phyloP scores from a whole-genome alignment of 1,140 invertebrate species.

The Oncopodura yosiiana region DNA sequence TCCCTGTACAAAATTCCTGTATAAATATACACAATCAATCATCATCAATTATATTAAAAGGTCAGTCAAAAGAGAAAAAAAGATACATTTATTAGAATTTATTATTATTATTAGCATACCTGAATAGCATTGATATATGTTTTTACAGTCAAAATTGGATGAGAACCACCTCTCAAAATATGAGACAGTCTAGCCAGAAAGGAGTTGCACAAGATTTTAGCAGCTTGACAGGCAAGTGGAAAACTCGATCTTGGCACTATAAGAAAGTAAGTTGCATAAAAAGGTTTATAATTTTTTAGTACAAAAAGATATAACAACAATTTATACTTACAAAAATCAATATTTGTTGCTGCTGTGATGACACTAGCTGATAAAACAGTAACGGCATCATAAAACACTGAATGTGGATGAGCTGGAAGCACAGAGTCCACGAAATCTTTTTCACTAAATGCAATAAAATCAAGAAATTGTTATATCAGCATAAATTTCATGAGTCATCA shows the following conservation, averaged over 20 bases:
- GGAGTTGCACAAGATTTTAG: constrained; percentile 28
- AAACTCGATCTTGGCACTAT: constrained; percentile 31
- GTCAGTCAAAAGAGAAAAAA: too few species aligned
- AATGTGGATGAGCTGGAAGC: constrained; percentile 14
- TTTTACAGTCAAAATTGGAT: constrained; percentile 31
- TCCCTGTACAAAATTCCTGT: constrained; percentile 33
- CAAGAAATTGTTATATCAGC: background rate
- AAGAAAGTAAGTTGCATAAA: constrained; percentile 4
- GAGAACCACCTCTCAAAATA: constrained; percentile 14
- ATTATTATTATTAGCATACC: too few species aligned
- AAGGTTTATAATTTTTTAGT: background rate
- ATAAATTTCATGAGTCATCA: constrained; percentile 35
- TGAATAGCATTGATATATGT: constrained; percentile 30
- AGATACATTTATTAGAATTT: too few species aligned
- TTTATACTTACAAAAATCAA: constrained; percentile 22
- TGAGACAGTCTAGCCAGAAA: constrained; percentile 23
- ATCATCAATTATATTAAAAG: background rate
- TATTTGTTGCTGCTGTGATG: constrained; percentile 26
- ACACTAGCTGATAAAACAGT: constrained; percentile 32
- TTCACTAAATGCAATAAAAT: constrained; percentile 27
- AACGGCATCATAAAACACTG: constrained; percentile 33
- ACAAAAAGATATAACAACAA: background rate
- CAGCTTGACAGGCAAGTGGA: constrained; percentile 26
- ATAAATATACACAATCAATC: background rate
- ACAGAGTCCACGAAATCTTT: constrained; percentile 25